phyloP scores from a whole-genome alignment of 2,888 invertebrate species.

The Clivina fossor region DNA sequence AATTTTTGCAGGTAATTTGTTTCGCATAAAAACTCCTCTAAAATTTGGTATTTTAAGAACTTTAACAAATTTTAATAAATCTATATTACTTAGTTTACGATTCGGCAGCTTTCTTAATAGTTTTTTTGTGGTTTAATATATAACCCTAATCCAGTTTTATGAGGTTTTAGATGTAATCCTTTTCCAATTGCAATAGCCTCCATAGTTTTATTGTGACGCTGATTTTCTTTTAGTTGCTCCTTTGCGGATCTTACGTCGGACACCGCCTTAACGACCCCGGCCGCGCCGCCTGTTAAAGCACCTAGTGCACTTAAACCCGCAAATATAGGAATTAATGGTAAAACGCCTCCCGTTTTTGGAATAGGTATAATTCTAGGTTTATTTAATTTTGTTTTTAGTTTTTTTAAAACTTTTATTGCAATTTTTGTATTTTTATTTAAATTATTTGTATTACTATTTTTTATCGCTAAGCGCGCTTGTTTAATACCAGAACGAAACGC shows the following conservation, averaged over 20 bases:
- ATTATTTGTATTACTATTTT: not conserved
- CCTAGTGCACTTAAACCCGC: constrained; percentile 48
- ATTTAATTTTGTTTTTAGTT: constrained; percentile 11
- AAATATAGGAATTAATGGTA: constrained; percentile 47
- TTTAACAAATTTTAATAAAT: constrained; percentile 41
- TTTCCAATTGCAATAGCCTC: constrained; percentile 49
- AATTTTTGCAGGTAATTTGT: constrained; percentile 44
- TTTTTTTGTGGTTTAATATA: constrained; percentile 40
- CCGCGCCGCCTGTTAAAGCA: constrained; percentile 47
- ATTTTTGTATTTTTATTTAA: constrained; percentile 12
- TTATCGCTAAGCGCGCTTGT: not conserved
- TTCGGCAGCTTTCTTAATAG: constrained; percentile 35
- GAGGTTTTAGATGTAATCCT: constrained; percentile 42
- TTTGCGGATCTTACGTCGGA: constrained; percentile 46
- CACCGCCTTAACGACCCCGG: constrained; percentile 47
- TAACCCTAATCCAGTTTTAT: constrained; percentile 37
- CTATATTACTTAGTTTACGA: constrained; percentile 40
- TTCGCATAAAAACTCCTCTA: constrained; percentile 46
- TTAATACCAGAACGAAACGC: not conserved
- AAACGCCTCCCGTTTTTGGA: constrained; percentile 46
- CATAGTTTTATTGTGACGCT: constrained; percentile 48
- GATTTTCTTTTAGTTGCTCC: constrained; percentile 44
- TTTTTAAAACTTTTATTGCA: constrained; percentile 1
- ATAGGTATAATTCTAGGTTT: constrained; percentile 44
- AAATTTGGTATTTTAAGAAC: constrained; percentile 41